These are phyloP conservation scores for Galaxias olidus DNA, from an alignment of 2,797 vertebrate species.

Conservation along the genomic window DNA sequence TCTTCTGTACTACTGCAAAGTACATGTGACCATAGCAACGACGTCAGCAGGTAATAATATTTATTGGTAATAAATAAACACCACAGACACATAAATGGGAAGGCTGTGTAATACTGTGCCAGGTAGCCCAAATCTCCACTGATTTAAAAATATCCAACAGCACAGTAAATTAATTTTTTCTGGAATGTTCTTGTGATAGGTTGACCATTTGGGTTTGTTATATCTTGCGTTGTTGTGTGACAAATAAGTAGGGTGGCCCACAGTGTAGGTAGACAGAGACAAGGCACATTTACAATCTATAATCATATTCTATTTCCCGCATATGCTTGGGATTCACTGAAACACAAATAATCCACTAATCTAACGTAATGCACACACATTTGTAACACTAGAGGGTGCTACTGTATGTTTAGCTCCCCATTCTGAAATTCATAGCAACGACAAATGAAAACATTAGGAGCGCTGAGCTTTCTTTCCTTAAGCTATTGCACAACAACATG, in stretches of 20 bases:
- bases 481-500: constrained; percentile 20
- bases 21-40: not conserved
- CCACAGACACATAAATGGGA: constrained; percentile 9
- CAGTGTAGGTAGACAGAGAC: too few relatives aligned
- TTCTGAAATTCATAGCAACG: not conserved
- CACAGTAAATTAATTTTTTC: constrained; percentile 53
- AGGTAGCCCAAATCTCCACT: not conserved
- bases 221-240: constrained; percentile 12
- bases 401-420: constrained; percentile 19
- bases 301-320: too few relatives aligned
- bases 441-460: constrained; percentile 18
- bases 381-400: constrained; percentile 66
- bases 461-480: not conserved
- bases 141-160: constrained; percentile 26
- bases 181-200: constrained; percentile 43
- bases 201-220: constrained; percentile 22
- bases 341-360: too few relatives aligned
- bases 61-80: not conserved
- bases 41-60: not conserved
- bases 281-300: too few relatives aligned
- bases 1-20: constrained; percentile 90
- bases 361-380: not conserved
- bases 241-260: too few relatives aligned
- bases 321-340: too few relatives aligned
- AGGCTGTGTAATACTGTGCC: not conserved